Base-by-base conservation (phyloP, 2,797 vertebrate genomes). In the Chaunax sp. region DNA sequence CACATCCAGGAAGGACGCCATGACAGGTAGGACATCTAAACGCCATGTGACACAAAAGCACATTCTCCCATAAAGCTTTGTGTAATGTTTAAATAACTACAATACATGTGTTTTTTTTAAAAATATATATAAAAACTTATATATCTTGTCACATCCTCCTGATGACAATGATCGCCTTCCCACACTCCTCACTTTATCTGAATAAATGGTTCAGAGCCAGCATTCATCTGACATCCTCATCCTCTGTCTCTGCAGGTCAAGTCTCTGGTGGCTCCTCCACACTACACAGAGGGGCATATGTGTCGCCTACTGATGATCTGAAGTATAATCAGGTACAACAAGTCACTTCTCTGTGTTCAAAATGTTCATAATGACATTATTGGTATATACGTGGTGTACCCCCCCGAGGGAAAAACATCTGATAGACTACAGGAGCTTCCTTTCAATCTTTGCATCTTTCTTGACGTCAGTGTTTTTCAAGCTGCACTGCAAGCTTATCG, bases 211-310 rank as follows among this genome's bases (percentile, higher is more conserved):
- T 72, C 35, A 35, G 26, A 53, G 12, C 40, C 60, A 23, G 1
- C 49, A 6, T 56, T 56, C 22, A 45, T 6, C 23, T 40, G 4
- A 65, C 26, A 26, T 30, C 13, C 25, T 66, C 28, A n/a, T 44
- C 50, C 33, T 18, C 2, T 69, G 23, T 82, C 41, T 57, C 77
- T 76, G 50, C 89, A 98, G 98, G 94, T 93, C 96, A 97, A 75
- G 96, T 95, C 85, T 87, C 94, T 2, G 93, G 96, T 83, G 97
- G 96, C 76, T 96, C 96, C 80, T 96, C 96, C 74, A 97, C 97
- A 60, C 93, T 99, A 85, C 98, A 96, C 90, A 95, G 97, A 91
- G 98, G 98, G 92, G 96, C 97, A 0, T 99, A 99, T 30, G 96
- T 97, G 89, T 96, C 97, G 0, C 96, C 98, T 45, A 92, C 94